Conservation (phyloP, 2,888 invertebrate genomes). For the Drosophila mayaguana region DNA sequence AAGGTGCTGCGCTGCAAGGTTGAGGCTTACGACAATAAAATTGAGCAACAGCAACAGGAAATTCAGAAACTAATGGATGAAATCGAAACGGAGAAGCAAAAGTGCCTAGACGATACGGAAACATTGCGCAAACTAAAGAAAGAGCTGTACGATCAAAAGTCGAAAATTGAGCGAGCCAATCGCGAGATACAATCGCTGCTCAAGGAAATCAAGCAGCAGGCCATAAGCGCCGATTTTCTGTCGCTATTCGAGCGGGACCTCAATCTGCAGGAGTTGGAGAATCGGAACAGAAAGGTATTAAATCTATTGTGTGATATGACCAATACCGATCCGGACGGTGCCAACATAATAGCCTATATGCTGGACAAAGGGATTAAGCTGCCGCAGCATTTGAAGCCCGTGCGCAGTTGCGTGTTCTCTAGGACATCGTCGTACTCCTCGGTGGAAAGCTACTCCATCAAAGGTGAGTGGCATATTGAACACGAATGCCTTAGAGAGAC, state of each 20-base stretch:
- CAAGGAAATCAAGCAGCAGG: conserved; percentile 75
- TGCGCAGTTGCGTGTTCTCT: conserved; percentile 76
- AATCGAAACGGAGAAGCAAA: conserved; percentile 64
- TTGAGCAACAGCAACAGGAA: conserved; percentile 59
- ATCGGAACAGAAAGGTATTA: conserved; percentile 87
- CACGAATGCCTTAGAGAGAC: not conserved
- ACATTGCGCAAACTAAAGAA: conserved; percentile 79
- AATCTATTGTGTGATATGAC: conserved; percentile 87
- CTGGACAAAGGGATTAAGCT: conserved; percentile 82
- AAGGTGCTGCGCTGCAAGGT: conserved; percentile 74
- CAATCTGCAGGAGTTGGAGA: conserved; percentile 87
- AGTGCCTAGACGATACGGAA: conserved; percentile 77
- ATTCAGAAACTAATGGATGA: conserved; percentile 69
- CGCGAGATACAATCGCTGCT: conserved; percentile 81
- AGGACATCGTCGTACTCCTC: conserved; percentile 80
- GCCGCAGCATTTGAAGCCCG: conserved; percentile 79
- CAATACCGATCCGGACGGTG: conserved; percentile 73
- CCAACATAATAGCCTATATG: conserved; percentile 78
- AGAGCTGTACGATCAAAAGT: conserved; percentile 83
- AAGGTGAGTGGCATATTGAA: conserved; percentile 54
- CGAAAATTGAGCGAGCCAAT: conserved; percentile 83
- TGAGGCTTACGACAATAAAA: conserved; percentile 64
- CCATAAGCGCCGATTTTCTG: conserved; percentile 76
- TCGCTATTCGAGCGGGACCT: conserved; percentile 85
- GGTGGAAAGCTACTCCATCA: conserved; percentile 50